Base-by-base conservation (phyloP, 2,888 invertebrate species). In the Lasioglossum lativentre region DNA sequence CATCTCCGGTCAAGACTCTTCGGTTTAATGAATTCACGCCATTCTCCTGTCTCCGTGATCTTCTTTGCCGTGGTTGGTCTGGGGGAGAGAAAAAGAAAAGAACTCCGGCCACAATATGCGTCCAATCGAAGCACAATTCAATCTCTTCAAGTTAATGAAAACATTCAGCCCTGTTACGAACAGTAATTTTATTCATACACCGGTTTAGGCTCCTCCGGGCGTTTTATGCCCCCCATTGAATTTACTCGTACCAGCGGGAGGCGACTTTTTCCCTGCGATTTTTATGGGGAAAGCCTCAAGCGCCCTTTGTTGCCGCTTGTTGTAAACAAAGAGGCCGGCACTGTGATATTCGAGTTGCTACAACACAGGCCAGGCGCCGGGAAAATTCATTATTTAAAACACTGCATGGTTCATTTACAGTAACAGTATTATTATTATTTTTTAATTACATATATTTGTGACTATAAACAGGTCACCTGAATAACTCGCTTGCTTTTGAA, bases 111-210 rank as follows among this genome's bases (percentile, higher is more conserved):
- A 68, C 38, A 68, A 72, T 72, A 47, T 30, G 72, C 19, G n/a
- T 34, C n/a, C 27, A 8, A 71, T 71, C 52, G 59, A 52, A 59
- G 27, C 52, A 34, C 30, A 63, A 80, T 63, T 75, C 63, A 30
- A 80, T 34, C 47, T 40, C 30, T 47, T 72, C 34, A 23, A 27
- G 66, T 47, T 52, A 71, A 83, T 71, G 71, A 80, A 80, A 75
- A 83, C 81, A 80, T 63, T 75, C 47, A 63, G 16, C 10, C 19
- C 19, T n/a, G 23, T 52, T 38, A 73, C 68, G 75, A 83, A 75
- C 71, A 71, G 47, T 34, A 71, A 80, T 80, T 80, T 83, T 80
- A 80, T 80, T 83, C 70, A 38, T 70, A n/a, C 23, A 5, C 27
- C 47, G 30, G 30, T 72, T 47, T 72, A 19, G 68, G 38, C 38